These are phyloP conservation scores for Hiodon alosoides DNA, from an alignment of 2,113 vertebrate species.

Conservation along the genomic window DNA sequence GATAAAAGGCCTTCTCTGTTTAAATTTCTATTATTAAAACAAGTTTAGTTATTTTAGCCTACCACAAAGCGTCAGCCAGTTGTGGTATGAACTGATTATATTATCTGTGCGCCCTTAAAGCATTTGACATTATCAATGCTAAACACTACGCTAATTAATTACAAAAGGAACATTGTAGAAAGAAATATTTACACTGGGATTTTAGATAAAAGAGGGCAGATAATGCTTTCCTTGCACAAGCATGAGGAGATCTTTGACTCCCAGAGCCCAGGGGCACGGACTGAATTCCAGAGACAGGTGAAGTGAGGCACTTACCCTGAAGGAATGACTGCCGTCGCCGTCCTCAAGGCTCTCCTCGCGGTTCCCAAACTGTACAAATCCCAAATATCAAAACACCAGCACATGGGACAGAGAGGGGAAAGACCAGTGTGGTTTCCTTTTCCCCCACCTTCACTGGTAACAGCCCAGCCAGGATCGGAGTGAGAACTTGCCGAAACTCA, in stretches of 20 bases:
- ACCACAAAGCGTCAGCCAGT: too few species aligned
- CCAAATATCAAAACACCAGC: background rate
- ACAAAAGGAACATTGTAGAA: background rate
- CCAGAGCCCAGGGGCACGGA: background rate
- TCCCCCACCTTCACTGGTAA: background rate
- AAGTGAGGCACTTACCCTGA: constrained; percentile 10
- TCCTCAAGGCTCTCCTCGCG: background rate
- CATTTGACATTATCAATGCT: too few species aligned
- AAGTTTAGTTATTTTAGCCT: too few species aligned
- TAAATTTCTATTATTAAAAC: too few species aligned
- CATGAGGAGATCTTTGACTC: background rate
- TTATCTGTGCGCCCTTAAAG: too few species aligned
- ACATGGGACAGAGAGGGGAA: background rate
- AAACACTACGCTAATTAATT: background rate
- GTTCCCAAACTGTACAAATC: background rate
- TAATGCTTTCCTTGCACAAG: background rate
- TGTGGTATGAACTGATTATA: too few species aligned
- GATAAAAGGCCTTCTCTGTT: too few species aligned
- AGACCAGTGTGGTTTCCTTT: background rate
- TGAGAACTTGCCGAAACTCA: background rate
- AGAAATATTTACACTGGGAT: background rate
- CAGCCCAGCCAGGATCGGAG: background rate
- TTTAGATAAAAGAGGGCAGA: background rate
- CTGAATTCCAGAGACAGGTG: constrained; percentile 22
- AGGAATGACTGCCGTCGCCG: background rate